Evolutionary conservation across 1,140 invertebrate genomes (phyloP), one percentile per base, ranked within the genome.

Genomic region (Belonocnema kinseyi): DNA sequence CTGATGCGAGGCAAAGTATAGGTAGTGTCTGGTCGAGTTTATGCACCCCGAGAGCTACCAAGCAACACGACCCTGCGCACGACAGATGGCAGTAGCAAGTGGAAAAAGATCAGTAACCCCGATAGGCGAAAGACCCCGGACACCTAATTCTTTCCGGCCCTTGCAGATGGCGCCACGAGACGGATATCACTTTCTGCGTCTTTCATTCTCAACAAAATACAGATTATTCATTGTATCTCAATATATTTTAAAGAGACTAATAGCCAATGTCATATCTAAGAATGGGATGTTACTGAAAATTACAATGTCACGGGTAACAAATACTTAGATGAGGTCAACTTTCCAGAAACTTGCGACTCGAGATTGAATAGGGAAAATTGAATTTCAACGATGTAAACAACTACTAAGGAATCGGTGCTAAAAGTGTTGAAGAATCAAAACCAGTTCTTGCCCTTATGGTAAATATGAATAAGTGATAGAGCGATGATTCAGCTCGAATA

Each of bases 61-160:
- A 66, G 26, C 14, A 40, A 33, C 33, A n/a, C 13, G 14, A n/a
- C 40, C 40, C 40, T 66, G 8, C 16, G 61, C 61, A 80, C 85
- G 83, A 85, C 86, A 90, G 88, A 90, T 89, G 88, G 88, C 88
- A 87, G 77, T 85, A 85, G 88, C 79, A 84, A 87, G 86, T 88
- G 87, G 85, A 84, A 80, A 79, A 86, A 88, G 87, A 89, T 89
- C 87, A 89, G 82, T 88, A 89, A 89, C 86, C 88, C 82, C 83
- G 85, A 88, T 87, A 85, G 84, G 86, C 82, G 83, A 88, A 88
- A 85, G 86, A 87, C 85, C 85, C 82, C 84, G 80, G 46, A 74
- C 76, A 78, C 78, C 78, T 82, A 82, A 81, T 82, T 83, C 73
- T 78, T 81, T 78, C 77, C 86, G 85, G 80, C 80, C 77, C 76